Percentiles rank a stretch among this genome's conserved stretches.
phyloP scores from a whole-genome alignment of 64 coral and sea anemone species.

The Orbicella faveolata region DNA sequence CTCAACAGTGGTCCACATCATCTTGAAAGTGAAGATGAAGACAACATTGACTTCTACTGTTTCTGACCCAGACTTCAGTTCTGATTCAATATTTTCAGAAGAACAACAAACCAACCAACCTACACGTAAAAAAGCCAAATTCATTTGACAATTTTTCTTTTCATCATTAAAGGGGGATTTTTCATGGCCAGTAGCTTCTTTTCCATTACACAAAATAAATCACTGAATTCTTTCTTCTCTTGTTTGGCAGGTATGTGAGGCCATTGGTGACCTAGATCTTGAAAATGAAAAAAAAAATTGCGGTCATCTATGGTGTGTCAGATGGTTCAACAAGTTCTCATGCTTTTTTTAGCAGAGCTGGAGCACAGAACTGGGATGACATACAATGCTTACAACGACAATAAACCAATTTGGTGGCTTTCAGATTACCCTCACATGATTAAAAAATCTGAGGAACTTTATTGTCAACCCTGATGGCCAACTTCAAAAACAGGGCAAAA shows the following conservation, averaged over 20 bases:
- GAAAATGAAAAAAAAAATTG: constrained; percentile 7
- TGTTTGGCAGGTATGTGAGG: constrained; percentile 54
- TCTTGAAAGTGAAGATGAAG: constrained; percentile 15
- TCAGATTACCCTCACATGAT: constrained; percentile 64
- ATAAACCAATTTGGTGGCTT: constrained; percentile 57
- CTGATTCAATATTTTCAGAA: not conserved
- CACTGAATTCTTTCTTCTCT: constrained; percentile 29
- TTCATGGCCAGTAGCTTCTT: constrained; percentile 49
- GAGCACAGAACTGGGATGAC: constrained; percentile 31
- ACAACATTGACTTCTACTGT: not conserved
- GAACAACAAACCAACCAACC: not conserved
- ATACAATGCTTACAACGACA: constrained; percentile 31
- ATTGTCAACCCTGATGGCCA: constrained; percentile 21
- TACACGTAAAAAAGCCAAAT: constrained; percentile 5
- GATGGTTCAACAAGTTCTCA: constrained; percentile 45
- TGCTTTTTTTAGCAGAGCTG: constrained; percentile 25
- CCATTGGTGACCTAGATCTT: not conserved
- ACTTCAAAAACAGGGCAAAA: not conserved
- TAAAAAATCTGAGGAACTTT: constrained; percentile 59
- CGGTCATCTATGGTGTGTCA: constrained; percentile 58
- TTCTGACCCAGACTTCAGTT: not conserved
- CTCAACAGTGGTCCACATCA: constrained; percentile 3
- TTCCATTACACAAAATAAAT: not conserved
- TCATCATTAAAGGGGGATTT: constrained; percentile 41
- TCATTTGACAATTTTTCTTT: constrained; percentile 48